These are phyloP conservation scores for Ethmia dodecea DNA, from an alignment of 2,888 invertebrate species.

Conservation along the genomic window DNA sequence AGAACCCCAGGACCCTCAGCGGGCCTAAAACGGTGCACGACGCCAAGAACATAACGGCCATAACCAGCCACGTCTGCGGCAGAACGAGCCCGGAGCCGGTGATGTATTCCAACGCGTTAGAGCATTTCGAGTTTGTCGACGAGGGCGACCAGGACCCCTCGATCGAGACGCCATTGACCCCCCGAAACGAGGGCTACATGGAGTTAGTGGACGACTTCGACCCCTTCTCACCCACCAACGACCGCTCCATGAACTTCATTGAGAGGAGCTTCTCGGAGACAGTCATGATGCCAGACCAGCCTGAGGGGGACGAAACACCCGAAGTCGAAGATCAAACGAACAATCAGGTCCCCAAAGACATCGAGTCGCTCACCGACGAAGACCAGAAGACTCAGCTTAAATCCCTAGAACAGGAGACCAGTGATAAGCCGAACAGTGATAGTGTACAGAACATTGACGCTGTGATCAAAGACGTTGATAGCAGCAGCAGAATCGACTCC, in stretches of 20 bases:
- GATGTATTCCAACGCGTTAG: slow-evolving; percentile 77
- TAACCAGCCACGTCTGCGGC: slow-evolving; percentile 64
- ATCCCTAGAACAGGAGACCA: slow-evolving; percentile 32
- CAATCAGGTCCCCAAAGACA: slow-evolving; percentile 4
- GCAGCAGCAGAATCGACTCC: slow-evolving; percentile 16
- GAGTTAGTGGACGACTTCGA: slow-evolving; percentile 64
- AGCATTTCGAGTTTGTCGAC: slow-evolving; percentile 92
- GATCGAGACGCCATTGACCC: slow-evolving; percentile 70
- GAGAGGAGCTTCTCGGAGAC: slow-evolving; percentile 65
- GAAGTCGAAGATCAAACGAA: slow-evolving; percentile 10
- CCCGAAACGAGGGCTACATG: slow-evolving; percentile 60
- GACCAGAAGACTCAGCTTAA: slow-evolving; percentile 30
- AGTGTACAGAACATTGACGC: slow-evolving; percentile 12
- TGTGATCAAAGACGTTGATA: slow-evolving; percentile 15
- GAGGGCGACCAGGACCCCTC: slow-evolving; percentile 89
- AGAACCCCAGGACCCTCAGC: slow-evolving; percentile 52
- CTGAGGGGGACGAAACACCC: slow-evolving; percentile 13
- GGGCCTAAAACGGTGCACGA: slow-evolving; percentile 57
- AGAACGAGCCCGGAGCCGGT: slow-evolving; percentile 46
- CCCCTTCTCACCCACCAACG: slow-evolving; percentile 53
- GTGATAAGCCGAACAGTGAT: slow-evolving; percentile 26
- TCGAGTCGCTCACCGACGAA: slow-evolving; percentile 18
- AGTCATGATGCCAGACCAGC: slow-evolving; percentile 42
- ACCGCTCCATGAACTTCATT: slow-evolving; percentile 76
- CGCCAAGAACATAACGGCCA: slow-evolving; percentile 56